A percentile compares a stretch with the other conserved stretches of the same genome.
Conservation (phyloP, 1,140 invertebrate genomes). For the Drosophila willistoni region DNA sequence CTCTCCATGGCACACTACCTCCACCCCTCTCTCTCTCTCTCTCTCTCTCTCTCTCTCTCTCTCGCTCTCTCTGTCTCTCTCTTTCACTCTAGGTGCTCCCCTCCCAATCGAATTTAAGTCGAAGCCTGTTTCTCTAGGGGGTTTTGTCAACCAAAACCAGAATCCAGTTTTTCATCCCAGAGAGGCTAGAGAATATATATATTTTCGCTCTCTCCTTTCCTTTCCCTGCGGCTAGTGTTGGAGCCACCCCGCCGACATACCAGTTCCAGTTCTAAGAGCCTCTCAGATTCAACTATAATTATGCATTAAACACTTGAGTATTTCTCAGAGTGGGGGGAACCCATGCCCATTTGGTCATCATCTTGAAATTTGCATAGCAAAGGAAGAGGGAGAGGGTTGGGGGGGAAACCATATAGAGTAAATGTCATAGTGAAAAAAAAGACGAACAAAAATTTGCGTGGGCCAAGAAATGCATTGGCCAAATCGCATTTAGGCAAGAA, state of each 20-base stretch:
- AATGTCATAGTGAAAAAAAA: constrained; percentile 46
- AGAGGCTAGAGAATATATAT: constrained; percentile 24
- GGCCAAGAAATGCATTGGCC: constrained; percentile 67
- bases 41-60: too few relatives aligned
- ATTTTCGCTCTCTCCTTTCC: background rate
- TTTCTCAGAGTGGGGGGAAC: constrained; percentile 37
- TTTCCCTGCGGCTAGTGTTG: constrained; percentile 38
- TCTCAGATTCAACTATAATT: constrained; percentile 55
- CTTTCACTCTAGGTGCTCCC: background rate
- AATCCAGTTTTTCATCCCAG: constrained; percentile 64
- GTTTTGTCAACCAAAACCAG: constrained; percentile 63
- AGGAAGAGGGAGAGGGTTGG: too few relatives aligned
- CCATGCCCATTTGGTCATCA: constrained; percentile 44
- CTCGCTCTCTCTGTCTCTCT: too few relatives aligned
- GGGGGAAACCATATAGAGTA: constrained; percentile 69
- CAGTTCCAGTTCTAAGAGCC: constrained; percentile 60
- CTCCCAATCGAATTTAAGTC: constrained; percentile 17
- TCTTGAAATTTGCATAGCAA: constrained; percentile 65
- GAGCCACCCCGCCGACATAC: constrained; percentile 26
- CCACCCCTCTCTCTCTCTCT: too few relatives aligned
- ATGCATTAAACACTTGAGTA: constrained; percentile 77
- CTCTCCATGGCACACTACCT: constrained; percentile 29
- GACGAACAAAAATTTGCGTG: constrained; percentile 31
- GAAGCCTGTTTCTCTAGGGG: constrained; percentile 71
- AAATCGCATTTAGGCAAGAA: constrained; percentile 69